Evolutionary conservation across 2,888 invertebrate species (phyloP), one percentile per base, ranked within the genome.

Genomic region (Colostygia pectinataria): DNA sequence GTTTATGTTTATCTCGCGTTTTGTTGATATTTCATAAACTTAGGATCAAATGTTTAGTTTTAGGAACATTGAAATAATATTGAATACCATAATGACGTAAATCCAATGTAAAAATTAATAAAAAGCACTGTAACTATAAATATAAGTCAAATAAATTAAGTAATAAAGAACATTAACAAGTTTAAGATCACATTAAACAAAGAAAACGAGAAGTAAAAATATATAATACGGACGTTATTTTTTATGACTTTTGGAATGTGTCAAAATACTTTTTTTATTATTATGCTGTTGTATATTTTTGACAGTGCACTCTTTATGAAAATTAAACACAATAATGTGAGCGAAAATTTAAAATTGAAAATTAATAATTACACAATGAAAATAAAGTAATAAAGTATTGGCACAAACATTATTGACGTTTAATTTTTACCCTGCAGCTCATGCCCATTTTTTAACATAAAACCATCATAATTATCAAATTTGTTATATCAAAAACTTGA

Each of bases 111-210:
- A 49, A 55, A 53, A 44, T 36, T 45, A 52, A 27, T 47, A 43
- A 46, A 49, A 52, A 43, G 36, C 36, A 49, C 44, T 32, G 37
- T 36, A 51, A 36, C 33, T 45, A 38, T 33, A 43, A 42, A 47
- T 49, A 47, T 48, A 47, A 48, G 53, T 53, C 39, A 56, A 56
- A 45, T 50, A 48, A 58, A 61, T 61, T 58, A 56, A 58, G 58
- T 46, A 53, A 56, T 60, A 57, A 60, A 57, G 23, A 40, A 53
- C 36, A 52, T 57, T 51, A 25, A 47, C 44, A 52, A 39, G 49
- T 53, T 52, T 48, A 52, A 50, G 38, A 48, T 40, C 43, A 28
- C 57, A 54, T 55, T 48, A 57, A n/a, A 57, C 42, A 42, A 52
- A 37, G 10, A 13, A 43, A 55, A 48, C 53, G 57, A 60, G n/a